Evolutionary conservation across 1,140 invertebrate species (phyloP).

Genomic region (Heliconius hermathena): DNA sequence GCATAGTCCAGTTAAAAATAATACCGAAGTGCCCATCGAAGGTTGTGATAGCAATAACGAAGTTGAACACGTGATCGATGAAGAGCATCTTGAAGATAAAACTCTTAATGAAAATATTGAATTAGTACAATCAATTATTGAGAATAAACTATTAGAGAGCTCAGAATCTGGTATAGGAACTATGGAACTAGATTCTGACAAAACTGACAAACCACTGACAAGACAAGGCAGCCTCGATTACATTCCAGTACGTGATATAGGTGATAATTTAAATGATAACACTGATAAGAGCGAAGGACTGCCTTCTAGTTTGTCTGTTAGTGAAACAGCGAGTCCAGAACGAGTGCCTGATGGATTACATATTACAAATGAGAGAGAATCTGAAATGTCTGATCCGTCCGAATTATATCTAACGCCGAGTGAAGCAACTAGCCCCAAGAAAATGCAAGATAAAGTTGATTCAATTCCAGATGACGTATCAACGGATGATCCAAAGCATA

Average conservation of each 20-base stretch:
- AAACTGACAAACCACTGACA: slow-evolving; percentile 83
- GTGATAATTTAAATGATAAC: slow-evolving; percentile 73
- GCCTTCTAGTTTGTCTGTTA: slow-evolving; percentile 77
- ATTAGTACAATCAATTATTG: slow-evolving; percentile 83
- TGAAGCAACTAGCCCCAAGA: slow-evolving; percentile 80
- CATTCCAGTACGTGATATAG: slow-evolving; percentile 79
- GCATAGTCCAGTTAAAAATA: slow-evolving; percentile 71
- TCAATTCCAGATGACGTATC: slow-evolving; percentile 81
- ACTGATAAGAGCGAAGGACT: slow-evolving; percentile 77
- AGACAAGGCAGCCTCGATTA: slow-evolving; percentile 78
- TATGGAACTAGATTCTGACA: slow-evolving; percentile 68
- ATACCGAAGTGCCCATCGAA: slow-evolving; percentile 62
- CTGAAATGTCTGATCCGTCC: slow-evolving; percentile 82
- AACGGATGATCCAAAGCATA: slow-evolving; percentile 79
- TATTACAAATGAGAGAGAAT: slow-evolving; percentile 67
- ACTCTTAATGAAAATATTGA: slow-evolving; percentile 70
- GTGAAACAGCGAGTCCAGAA: slow-evolving; percentile 78
- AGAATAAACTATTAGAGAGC: slow-evolving; percentile 75
- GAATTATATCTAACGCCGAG: slow-evolving; percentile 84
- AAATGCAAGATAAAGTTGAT: slow-evolving; percentile 77
- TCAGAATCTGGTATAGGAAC: slow-evolving; percentile 68
- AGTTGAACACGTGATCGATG: slow-evolving; percentile 79
- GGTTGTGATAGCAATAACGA: slow-evolving; percentile 76
- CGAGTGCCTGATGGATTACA: slow-evolving; percentile 68
- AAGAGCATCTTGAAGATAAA: slow-evolving; percentile 56